Percentiles rank a stretch among this genome's conserved stretches.
These are phyloP conservation scores for Engraulis encrasicolus DNA, from an alignment of 2,113 vertebrate genomes.

Conservation along the genomic window DNA sequence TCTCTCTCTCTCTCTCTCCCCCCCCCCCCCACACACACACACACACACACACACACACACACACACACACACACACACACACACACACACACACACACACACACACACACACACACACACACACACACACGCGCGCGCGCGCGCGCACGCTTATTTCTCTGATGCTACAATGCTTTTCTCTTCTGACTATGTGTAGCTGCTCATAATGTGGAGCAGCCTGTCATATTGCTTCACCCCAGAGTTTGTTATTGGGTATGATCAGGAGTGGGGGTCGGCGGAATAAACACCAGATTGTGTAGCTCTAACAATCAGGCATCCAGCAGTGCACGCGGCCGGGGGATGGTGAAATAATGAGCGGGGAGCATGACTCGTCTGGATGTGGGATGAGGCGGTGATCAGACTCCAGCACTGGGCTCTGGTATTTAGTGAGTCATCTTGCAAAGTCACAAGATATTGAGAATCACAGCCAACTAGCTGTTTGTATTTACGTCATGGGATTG, in stretches of 20 bases:
- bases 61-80: too few relatives aligned
- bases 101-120: too few relatives aligned
- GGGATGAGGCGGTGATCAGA: not conserved
- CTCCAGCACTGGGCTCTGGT: not conserved
- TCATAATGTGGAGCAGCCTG: not conserved
- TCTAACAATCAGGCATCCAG: not conserved
- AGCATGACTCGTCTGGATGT: not conserved
- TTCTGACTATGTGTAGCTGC: too few relatives aligned
- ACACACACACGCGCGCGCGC: too few relatives aligned
- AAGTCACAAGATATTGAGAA: too few relatives aligned
- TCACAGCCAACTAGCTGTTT: too few relatives aligned
- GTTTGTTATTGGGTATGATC: not conserved
- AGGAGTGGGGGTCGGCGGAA: not conserved
- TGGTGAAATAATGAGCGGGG: not conserved
- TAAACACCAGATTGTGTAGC: not conserved
- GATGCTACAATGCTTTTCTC: not conserved
- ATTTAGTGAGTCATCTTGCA: not conserved
- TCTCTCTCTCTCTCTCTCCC: too few relatives aligned
- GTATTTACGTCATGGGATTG: too few relatives aligned
- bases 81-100: too few relatives aligned
- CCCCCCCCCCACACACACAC: too few relatives aligned
- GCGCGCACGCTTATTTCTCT: not conserved
- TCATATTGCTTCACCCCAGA: not conserved
- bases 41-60: too few relatives aligned
- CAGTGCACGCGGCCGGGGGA: not conserved